Conservation (phyloP, 2,888 invertebrate species). For the Schrankia costaestrigalis region DNA sequence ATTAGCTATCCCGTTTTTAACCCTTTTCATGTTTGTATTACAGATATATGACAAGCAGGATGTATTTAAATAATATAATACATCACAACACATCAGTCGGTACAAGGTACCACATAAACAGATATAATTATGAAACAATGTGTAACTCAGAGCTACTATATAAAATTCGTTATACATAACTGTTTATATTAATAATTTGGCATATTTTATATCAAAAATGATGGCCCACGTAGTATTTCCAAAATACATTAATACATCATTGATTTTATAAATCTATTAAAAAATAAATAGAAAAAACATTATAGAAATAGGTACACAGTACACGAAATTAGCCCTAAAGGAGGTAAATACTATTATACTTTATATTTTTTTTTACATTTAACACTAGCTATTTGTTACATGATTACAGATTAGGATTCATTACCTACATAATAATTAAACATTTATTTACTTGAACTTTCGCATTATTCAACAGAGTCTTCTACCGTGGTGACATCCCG, state of each 20-base stretch:
- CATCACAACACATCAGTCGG: slow-evolving; percentile 33
- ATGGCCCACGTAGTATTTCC: slow-evolving; percentile 46
- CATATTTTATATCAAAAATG: slow-evolving; percentile 56
- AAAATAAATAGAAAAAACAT: slow-evolving; percentile 57
- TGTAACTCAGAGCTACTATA: slow-evolving; percentile 42
- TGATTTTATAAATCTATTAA: slow-evolving; percentile 43
- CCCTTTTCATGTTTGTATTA: no score
- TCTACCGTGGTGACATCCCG: slow-evolving; percentile 4
- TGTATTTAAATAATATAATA: slow-evolving; percentile 23
- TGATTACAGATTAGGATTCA: slow-evolving; percentile 59
- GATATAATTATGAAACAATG: slow-evolving; percentile 21
- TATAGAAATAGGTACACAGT: slow-evolving; percentile 50
- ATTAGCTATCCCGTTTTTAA: no score
- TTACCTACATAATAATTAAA: slow-evolving; percentile 58
- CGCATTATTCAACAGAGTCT: slow-evolving; percentile 11
- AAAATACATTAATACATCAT: slow-evolving; percentile 47
- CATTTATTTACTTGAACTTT: slow-evolving; percentile 30
- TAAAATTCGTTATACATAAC: slow-evolving; percentile 35
- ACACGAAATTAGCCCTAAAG: slow-evolving; percentile 56
- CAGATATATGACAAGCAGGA: slow-evolving; percentile 24
- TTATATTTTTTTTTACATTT: slow-evolving; percentile 57
- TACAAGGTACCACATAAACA: slow-evolving; percentile 21
- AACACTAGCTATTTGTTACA: slow-evolving; percentile 66
- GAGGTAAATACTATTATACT: slow-evolving; percentile 56
- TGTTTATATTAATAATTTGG: slow-evolving; percentile 55